Conservation (phyloP, 2,113 vertebrate genomes). For the Entelurus aequoreus region DNA sequence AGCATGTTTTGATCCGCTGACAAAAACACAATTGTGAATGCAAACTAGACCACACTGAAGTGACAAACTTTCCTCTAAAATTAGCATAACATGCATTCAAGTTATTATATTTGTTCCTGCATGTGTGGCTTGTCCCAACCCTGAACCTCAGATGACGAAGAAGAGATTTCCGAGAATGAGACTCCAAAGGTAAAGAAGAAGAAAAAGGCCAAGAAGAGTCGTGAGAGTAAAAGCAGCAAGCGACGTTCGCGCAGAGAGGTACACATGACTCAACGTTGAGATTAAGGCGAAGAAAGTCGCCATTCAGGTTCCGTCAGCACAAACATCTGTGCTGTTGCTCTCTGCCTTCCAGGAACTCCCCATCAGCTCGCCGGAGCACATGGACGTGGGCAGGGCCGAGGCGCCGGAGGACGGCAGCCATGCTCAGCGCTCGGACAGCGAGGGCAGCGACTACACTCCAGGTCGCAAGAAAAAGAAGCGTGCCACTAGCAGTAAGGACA, state of each 20-base stretch:
- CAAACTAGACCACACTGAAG: too few species aligned
- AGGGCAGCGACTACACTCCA: constrained; percentile 95
- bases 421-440: constrained; percentile 85
- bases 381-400: constrained; percentile 53
- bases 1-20: too few species aligned
- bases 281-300: neutral
- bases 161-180: constrained; percentile 91
- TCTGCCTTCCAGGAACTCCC: constrained; percentile 72
- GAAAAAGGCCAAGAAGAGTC: constrained; percentile 93
- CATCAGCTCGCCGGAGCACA: constrained; percentile 88
- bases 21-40: too few species aligned
- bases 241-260: constrained; percentile 93
- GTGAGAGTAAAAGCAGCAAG: constrained; percentile 89
- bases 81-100: too few species aligned
- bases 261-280: neutral
- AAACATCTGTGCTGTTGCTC: neutral
- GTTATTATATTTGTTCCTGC: neutral
- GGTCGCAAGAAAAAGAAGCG: constrained; percentile 97
- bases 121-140: neutral
- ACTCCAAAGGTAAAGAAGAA: constrained; percentile 96
- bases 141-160: constrained; percentile 76
- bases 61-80: too few species aligned
- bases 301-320: neutral
- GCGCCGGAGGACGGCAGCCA: constrained; percentile 75
- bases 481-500: constrained; percentile 81